Conservation (phyloP, 2,888 invertebrate genomes). For the Halocaridina rubra region DNA sequence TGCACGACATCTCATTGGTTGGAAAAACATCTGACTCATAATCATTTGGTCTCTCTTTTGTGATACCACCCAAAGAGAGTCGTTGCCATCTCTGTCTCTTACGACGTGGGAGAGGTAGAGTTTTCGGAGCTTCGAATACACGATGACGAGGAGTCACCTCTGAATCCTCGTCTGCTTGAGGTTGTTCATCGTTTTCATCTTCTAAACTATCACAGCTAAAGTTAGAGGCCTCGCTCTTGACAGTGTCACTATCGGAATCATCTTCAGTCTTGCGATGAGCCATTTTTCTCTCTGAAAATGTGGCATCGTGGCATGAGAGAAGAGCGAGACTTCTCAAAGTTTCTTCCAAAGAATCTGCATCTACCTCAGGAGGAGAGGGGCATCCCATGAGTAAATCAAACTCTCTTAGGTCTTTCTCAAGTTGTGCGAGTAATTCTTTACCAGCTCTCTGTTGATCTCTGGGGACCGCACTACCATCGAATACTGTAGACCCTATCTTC, state of each 20-base stretch:
- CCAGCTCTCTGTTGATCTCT: conserved; percentile 48
- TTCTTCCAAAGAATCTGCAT: conserved; percentile 55
- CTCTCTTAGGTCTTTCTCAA: conserved; percentile 54
- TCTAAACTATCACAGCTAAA: conserved; percentile 85
- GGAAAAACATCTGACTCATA: conserved; percentile 52
- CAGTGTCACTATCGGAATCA: conserved; percentile 52
- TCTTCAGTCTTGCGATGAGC: conserved; percentile 19
- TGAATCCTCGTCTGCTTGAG: conserved; percentile 47
- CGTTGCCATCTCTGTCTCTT: conserved; percentile 52
- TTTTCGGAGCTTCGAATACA: conserved; percentile 72
- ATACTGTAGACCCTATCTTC: conserved; percentile 21
- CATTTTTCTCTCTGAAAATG: neutral
- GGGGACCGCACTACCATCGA: conserved; percentile 46
- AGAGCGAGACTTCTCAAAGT: conserved; percentile 46
- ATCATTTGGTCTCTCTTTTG: conserved; percentile 33
- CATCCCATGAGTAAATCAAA: conserved; percentile 54
- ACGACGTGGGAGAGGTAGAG: conserved; percentile 67
- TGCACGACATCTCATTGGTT: conserved; percentile 32
- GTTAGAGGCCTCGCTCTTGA: conserved; percentile 67
- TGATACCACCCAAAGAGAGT: conserved; percentile 34
- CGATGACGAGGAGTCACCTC: conserved; percentile 41
- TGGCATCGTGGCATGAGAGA: conserved; percentile 13
- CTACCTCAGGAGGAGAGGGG: conserved; percentile 53
- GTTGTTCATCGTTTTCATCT: conserved; percentile 72
- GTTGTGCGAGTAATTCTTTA: conserved; percentile 51